A percentile compares a stretch with the other conserved stretches of the same genome.
Evolutionary conservation across 92 coral and sea anemone genomes (phyloP).

Genomic region (Palythoa grandis): DNA sequence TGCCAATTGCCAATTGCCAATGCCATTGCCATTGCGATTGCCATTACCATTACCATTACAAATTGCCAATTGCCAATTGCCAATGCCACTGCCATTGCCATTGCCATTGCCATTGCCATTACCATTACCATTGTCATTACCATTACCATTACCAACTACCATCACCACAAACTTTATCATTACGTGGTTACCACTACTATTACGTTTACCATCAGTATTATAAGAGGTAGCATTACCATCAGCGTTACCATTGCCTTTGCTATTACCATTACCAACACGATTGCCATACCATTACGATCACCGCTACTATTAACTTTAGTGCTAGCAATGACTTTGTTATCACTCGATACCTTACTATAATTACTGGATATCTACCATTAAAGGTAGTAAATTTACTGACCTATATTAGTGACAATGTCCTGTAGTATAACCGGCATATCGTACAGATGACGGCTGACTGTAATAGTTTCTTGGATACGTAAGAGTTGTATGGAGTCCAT

Average conservation of each 20-base stretch:
- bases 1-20: background rate
- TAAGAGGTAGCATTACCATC: background rate
- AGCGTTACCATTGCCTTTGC: background rate
- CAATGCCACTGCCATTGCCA: background rate
- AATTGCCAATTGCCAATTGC: no score
- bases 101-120: background rate
- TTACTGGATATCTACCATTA: background rate
- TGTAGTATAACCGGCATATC: conserved; percentile 43
- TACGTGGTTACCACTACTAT: no score
- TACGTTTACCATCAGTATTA: background rate
- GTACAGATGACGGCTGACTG: conserved; percentile 27
- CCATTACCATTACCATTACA: background rate
- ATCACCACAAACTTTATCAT: background rate
- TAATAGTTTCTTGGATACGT: conserved; percentile 53
- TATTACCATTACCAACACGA: background rate
- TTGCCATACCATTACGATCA: background rate
- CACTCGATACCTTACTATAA: background rate
- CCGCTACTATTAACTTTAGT: background rate
- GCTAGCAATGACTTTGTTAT: background rate
- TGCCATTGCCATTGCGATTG: background rate
- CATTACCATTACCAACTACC: background rate
- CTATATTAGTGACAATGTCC: conserved; percentile 33
- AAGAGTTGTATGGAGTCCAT: conserved; percentile 52
- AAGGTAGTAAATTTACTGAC: background rate
- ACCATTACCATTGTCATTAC: background rate